Evolutionary conservation across 2,888 invertebrate species (phyloP).

Genomic region (Drosophila neonasuta): DNA sequence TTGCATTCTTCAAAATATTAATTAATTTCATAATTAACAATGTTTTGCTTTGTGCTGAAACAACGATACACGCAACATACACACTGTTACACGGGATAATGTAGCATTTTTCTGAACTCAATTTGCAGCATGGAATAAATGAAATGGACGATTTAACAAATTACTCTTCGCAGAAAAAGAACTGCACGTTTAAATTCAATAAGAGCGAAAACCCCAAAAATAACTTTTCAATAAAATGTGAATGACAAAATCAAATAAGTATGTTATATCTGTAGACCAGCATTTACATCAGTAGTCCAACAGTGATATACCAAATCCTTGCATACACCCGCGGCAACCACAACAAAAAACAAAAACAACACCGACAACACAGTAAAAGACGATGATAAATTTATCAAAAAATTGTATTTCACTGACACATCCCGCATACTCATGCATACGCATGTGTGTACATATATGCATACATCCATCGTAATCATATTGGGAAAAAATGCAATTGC

Average conservation of each 20-base stretch:
- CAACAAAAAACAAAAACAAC: slow-evolving; percentile 24
- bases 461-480: slow-evolving; percentile 19
- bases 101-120: background rate
- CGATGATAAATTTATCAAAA: slow-evolving; percentile 51
- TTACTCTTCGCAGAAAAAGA: slow-evolving; percentile 3
- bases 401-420: slow-evolving; percentile 23
- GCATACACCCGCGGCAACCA: slow-evolving; percentile 38
- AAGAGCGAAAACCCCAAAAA: slow-evolving; percentile 17
- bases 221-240: slow-evolving; percentile 33
- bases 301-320: slow-evolving; percentile 14
- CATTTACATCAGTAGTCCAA: slow-evolving; percentile 8
- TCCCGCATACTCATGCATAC: slow-evolving; percentile 14
- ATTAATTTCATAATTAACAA: slow-evolving; percentile 2
- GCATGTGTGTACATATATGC: background rate
- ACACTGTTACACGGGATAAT: background rate
- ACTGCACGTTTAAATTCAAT: slow-evolving; percentile 10
- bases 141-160: slow-evolving; percentile 25
- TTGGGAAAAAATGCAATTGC: slow-evolving; percentile 47
- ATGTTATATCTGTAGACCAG: slow-evolving; percentile 7
- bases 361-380: slow-evolving; percentile 26
- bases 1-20: background rate
- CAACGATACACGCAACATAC: background rate
- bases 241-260: slow-evolving; percentile 39
- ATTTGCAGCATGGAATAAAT: slow-evolving; percentile 5
- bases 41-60: background rate